Base-by-base conservation (phyloP, 2,888 invertebrate species). In the Trichacis sp. region DNA sequence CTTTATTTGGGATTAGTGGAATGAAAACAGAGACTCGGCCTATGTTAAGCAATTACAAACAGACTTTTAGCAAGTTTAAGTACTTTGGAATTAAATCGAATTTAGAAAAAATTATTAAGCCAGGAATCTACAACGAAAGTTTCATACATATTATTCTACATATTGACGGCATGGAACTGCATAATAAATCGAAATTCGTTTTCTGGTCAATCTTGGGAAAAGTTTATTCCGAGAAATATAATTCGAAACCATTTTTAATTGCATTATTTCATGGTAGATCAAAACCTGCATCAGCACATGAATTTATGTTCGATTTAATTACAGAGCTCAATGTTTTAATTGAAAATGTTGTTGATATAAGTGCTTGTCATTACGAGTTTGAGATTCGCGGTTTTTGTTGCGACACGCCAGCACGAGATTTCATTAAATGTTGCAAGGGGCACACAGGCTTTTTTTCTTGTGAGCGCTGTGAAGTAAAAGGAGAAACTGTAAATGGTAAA, bases 401-500 rank as follows among this genome's bases (percentile, higher is more conserved):
- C 8, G 64, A 70, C 43, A 50, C 59, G 11, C 63, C 65, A n/a
- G 71, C 66, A 12, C 36, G 66, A 24, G 18, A 63, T 5, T 70
- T 50, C 45, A 40, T 68, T 3, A 68, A 70, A 48, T 52, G 50
- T 14, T 55, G 49, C 43, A 68, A 70, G 47, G 55, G 55, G 8
- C 57, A 59, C 11, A 42, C 19, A 2, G 56, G 54, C 2, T 70
- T 65, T 54, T 50, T 42, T 38, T 60, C 19, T 0, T 69, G 68
- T 20, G 66, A 66, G 45, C 51, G 61, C 5, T 66, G 69, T 18
- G 29, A 14, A 30, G 48, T 51, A 20, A 46, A 49, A 49, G 66
- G 64, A 24, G 45, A 14, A 8, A 53, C 52, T 19, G 48, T 48
- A 2, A 38, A 46, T 9, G 46, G 30, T 18, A 64, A 47, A 49